Evolutionary conservation across 2,113 vertebrate species (phyloP), one percentile per base, ranked within the genome.

Genomic region (Scomber scombrus): DNA sequence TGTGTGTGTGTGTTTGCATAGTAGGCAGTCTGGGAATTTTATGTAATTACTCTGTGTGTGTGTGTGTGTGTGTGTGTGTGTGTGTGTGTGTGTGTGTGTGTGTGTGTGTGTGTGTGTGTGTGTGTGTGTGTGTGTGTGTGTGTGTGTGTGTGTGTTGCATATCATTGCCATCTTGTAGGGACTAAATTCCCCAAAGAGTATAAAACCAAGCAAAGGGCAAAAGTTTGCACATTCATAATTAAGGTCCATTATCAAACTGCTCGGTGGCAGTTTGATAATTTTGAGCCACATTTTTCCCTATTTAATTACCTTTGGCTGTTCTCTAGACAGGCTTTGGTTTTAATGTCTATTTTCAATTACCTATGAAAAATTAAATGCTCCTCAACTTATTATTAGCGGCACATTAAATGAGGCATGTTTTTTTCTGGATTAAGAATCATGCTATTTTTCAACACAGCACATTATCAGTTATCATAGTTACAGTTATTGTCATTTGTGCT

Each of bases 171-270:
- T 86, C 62, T 73, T 75, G 58, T 21, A 50, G n/a, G 26, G 13
- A 52, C 45, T 61, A 74, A 84, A 81, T 46, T 71, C 55, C 61
- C 57, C n/a, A 26, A 84, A 77, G 79, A 71, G 19, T 11, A 18
- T 80, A 68, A 85, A 88, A 90, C 23, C 76, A 56, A 18, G 58
- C 52, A 81, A 85, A 87, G 77, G 85, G 72, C 73, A 80, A 78
- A 90, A 85, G 76, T 88, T 87, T 84, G 72, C 82, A 64, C 71
- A 77, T 86, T 72, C 54, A 61, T 80, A 78, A 86, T 85, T 85
- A 79, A 81, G 47, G 62, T 81, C 71, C 60, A 72, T 88, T 75
- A 81, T 84, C 65, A 85, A 84, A 82, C 57, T 60, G 74, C 75
- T 86, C 71, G 82, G 40, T 55, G 2, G 75, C 23, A 26, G 23